Evolutionary conservation across 1,140 invertebrate species (phyloP), one percentile per base, ranked within the genome.

Genomic region (Cecropterus lyciades): DNA sequence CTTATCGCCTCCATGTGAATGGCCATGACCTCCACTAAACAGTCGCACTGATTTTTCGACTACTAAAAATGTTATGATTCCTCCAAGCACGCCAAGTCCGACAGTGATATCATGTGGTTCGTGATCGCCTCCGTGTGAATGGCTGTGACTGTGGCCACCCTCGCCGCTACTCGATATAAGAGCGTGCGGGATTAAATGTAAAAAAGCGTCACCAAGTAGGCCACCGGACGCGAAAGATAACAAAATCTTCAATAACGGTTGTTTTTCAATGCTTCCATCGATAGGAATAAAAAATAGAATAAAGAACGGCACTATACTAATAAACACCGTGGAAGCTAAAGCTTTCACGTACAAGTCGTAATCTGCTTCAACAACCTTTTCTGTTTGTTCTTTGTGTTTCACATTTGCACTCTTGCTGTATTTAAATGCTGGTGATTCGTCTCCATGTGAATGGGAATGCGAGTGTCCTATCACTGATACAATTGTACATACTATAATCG

Each of bases 141-240:
- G 93, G 57, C 81, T 85, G 80, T 95, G 94, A 63, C 93, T 93
- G 93, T 65, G 94, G 6, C 87, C 92, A 76, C 93, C 88, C 20
- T 92, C 87, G 48, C 93, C 91, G 16, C 70, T 83, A 30, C 87
- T 84, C 20, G 84, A 82, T 40, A 95, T 92, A 1, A 98, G 93
- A 13, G 98, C 98, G 93, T 99, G 98, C 33, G 98, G 98, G 83
- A 99, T 99, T 17, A 99, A 92, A 93, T 99, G 98, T 1, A 99
- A 92, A 92, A 99, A 99, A 4, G 98, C 98, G 94, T 99, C 98
- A 7, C 98, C 98, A 1, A 99, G 92, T 9, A 99, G 92, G 66
- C 98, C 98, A 51, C 98, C 98, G 5, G 98, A 98, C 6, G 98
- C 98, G 93, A 99, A 99, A 65, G 97, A 98, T 13, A 99, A 91